Evolutionary conservation across 2,888 invertebrate genomes (phyloP), one percentile per base, ranked within the genome.

Genomic region (Protula sp.): DNA sequence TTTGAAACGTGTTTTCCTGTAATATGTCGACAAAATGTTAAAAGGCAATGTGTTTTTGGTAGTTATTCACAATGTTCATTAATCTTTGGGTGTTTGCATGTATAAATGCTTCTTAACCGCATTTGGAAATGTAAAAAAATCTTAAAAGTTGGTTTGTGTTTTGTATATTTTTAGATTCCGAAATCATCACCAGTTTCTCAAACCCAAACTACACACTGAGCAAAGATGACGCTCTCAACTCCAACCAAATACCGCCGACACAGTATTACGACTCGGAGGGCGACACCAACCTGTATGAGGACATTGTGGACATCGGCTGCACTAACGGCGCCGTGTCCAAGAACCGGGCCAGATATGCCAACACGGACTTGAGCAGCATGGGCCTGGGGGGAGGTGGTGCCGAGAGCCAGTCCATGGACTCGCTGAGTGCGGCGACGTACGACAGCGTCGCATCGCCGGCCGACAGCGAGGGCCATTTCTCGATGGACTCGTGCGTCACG

Each of bases 131-230:
- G n/a, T n/a, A n/a, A n/a, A n/a, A n/a, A n/a, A n/a, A n/a, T n/a
- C n/a, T n/a, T n/a, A n/a, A n/a, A n/a, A n/a, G n/a, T n/a, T n/a
- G n/a, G n/a, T n/a, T n/a, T n/a, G n/a, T 27, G 47, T 4, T 14
- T 4, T 52, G 4, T 19, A 22, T 38, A 2, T 47, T 24, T 84
- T 50, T 87, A 92, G 92, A 92, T 85, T 91, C 91, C 85, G 92
- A 92, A 81, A 87, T 91, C 68, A 85, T 91, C 60, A 69, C 76
- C 78, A 92, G 92, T 74, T 92, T 92, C 83, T 90, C 92, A 84
- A 92, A 92, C 82, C 92, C 92, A 29, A 92, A 92, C 84, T 92
- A 92, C 82, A 90, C 90, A 77, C 84, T 91, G 75, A 89, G 89
- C 82, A 89, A 90, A 14, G 72, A 72, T 26, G 75, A 74, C 53